Base-by-base conservation (phyloP, 2,888 invertebrate species). In the Onchidella celtica region DNA sequence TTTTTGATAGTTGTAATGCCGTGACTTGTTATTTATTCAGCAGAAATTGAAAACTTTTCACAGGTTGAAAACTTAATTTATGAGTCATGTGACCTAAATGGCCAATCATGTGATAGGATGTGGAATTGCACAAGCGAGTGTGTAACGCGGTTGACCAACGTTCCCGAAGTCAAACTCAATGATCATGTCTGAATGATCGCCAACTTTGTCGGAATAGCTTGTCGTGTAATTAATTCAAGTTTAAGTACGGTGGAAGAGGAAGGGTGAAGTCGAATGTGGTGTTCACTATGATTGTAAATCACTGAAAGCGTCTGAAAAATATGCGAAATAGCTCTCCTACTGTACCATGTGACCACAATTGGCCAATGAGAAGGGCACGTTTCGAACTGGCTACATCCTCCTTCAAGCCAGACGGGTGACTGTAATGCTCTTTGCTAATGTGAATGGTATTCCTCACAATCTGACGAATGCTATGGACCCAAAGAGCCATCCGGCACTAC, bases 401-500 rank as follows among this genome's bases (percentile, higher is more conserved):
- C 83, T 83, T 66, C 84, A 79, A 65, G 79, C 83, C 83, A 77
- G 68, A 84, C 84, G 87, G 87, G 85, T 81, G 87, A 87, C 85
- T 88, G 88, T 86, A 88, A 89, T 88, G 91, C 89, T 88, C 87
- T 86, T 88, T 88, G 88, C 88, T 86, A 88, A 90, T 86, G 86
- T 86, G 86, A 79, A 86, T 86, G 87, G 85, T 86, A 87, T 86
- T 86, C 84, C 79, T 85, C 84, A 85, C 87, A 89, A 92, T 92
- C 92, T 88, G 85, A 87, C 87, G 80, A 86, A 87, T 88, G 88
- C 88, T 92, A 94, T 94, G 94, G 94, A 93, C 92, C 93, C 93
- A 90, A 93, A 93, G 92, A 93, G 92, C 92, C 94, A 94, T 94
- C 93, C 93, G 91, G 92, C 91, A 89, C 92, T 93, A 91, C 93